Evolutionary conservation across 2,797 vertebrate species (phyloP).

Genomic region (Platyrinchus mystaceus): DNA sequence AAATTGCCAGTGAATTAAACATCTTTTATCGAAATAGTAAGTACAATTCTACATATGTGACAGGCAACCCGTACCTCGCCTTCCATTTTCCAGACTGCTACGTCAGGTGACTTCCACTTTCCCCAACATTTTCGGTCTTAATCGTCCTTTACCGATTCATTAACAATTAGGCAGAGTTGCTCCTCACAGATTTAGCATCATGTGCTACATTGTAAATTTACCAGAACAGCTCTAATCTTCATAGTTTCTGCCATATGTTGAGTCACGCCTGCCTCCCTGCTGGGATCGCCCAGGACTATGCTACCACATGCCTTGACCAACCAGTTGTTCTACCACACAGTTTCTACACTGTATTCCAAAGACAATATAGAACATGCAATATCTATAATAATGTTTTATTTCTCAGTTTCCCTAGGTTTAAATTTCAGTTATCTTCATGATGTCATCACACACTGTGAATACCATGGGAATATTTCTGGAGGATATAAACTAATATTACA

Average conservation of each 20-base stretch:
- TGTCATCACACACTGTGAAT: not conserved
- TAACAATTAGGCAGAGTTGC: not conserved
- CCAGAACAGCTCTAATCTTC: not conserved
- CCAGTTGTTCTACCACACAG: not conserved
- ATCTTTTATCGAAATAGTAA: not conserved
- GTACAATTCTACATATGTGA: not conserved
- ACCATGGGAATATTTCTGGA: not conserved
- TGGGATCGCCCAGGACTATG: not conserved
- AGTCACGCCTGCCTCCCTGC: not conserved
- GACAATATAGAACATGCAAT: accelerated
- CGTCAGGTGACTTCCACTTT: not conserved
- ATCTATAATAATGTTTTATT: not conserved
- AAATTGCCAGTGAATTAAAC: not conserved
- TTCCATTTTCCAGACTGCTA: not conserved
- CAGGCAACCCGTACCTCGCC: not conserved
- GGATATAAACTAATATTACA: not conserved
- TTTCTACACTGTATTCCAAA: not conserved
- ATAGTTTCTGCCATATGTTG: accelerated
- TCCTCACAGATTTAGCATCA: not conserved
- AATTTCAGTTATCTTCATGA: not conserved
- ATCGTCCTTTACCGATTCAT: not conserved
- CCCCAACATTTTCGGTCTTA: not conserved
- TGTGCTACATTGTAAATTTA: not conserved
- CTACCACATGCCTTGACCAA: not conserved
- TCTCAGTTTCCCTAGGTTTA: not conserved